Evolutionary conservation across 2,888 invertebrate genomes (phyloP).

Genomic region (Watsonalla binaria): DNA sequence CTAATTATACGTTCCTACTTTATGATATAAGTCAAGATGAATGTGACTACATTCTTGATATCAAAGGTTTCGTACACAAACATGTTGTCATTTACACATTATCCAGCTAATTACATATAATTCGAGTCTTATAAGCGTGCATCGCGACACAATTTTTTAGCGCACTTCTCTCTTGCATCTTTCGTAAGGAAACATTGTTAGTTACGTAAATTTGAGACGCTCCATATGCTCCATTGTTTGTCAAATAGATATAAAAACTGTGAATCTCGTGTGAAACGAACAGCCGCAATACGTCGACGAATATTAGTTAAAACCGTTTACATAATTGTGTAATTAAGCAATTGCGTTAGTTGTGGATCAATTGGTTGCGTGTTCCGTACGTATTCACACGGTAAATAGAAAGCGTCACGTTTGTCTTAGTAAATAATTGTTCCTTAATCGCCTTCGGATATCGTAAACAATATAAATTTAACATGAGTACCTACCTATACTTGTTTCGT

Average conservation of each 20-base stretch:
- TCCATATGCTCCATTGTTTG: conserved; percentile 46
- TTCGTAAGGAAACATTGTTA: conserved; percentile 30
- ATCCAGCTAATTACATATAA: too few relatives aligned
- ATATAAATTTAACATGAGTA: too few relatives aligned
- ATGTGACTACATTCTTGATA: too few relatives aligned
- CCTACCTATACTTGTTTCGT: too few relatives aligned
- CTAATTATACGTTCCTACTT: too few relatives aligned
- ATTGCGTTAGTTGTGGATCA: conserved; percentile 11
- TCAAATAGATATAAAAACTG: conserved; percentile 32
- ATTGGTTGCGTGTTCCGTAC: not conserved
- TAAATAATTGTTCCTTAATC: not conserved
- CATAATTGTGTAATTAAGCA: conserved; percentile 12
- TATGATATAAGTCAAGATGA: too few relatives aligned
- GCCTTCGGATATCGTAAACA: not conserved
- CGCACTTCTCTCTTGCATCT: conserved; percentile 24
- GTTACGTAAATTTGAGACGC: conserved; percentile 45
- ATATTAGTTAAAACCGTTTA: conserved; percentile 20
- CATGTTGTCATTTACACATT: too few relatives aligned
- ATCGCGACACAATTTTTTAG: conserved; percentile 20
- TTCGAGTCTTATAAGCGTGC: conserved; percentile 17
- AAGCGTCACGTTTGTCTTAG: conserved; percentile 1
- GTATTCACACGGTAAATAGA: not conserved
- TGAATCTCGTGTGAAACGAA: conserved; percentile 32
- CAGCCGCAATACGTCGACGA: conserved; percentile 9
- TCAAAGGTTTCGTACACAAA: too few relatives aligned